A percentile compares a stretch with the other conserved stretches of the same genome.
Evolutionary conservation across 2,888 invertebrate genomes (phyloP).

Genomic region (Troilus luridus): DNA sequence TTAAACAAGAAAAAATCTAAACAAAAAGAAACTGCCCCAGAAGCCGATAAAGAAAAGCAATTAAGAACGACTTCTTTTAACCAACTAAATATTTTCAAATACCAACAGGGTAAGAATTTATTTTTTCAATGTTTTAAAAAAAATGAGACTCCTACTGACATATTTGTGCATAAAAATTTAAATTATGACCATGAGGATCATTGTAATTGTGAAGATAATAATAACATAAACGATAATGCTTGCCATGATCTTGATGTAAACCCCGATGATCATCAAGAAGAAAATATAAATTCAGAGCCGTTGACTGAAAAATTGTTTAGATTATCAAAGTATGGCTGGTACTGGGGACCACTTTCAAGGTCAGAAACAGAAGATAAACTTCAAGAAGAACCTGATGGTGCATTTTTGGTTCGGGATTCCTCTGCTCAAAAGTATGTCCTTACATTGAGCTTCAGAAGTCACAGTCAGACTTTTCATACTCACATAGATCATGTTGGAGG

Average conservation of each 20-base stretch:
- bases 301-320: slow-evolving; percentile 59
- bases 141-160: neutral
- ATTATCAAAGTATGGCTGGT: slow-evolving; percentile 73
- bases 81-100: neutral
- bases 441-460: slow-evolving; percentile 81
- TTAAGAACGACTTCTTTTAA: neutral
- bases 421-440: slow-evolving; percentile 80
- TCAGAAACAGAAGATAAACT: slow-evolving; percentile 81
- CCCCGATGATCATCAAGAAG: neutral
- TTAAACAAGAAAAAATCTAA: slow-evolving; percentile 48
- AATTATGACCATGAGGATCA: neutral
- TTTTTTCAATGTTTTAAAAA: slow-evolving; percentile 55
- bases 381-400: slow-evolving; percentile 79
- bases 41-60: neutral
- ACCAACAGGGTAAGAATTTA: slow-evolving; percentile 24
- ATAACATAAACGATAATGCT: slow-evolving; percentile 1
- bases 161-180: neutral
- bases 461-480: slow-evolving; percentile 80
- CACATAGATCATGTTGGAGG: slow-evolving; percentile 82
- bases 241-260: neutral
- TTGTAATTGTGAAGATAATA: slow-evolving; percentile 40
- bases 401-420: slow-evolving; percentile 80
- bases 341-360: slow-evolving; percentile 85
- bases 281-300: neutral
- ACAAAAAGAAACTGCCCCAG: neutral